Evolutionary conservation across 2,888 invertebrate species (phyloP), one percentile per base, ranked within the genome.

Genomic region (Limnephilus lunatus): DNA sequence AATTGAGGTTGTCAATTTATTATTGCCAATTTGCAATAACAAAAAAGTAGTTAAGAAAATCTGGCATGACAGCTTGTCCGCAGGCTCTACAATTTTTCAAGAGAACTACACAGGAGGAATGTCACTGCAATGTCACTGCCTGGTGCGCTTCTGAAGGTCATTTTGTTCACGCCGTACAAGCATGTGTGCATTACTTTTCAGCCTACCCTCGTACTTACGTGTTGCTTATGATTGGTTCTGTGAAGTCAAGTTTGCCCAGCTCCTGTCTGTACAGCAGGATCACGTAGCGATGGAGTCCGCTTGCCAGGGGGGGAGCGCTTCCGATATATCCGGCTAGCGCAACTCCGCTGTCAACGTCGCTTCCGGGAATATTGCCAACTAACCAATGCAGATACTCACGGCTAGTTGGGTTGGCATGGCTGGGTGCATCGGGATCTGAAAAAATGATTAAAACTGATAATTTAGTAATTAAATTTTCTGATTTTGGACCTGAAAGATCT

Each of bases 371-470:
- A 94, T 99, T 99, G 39, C 97, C 98, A 0, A 99, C 97, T 5
- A 99, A 95, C 99, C 99, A 99, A 95, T 99, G 99, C 94, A 98
- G 98, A 97, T 98, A 98, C 95, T 99, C 99, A 68, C 98, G 97
- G 95, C 96, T 97, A 93, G 96, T 98, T 0, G 98, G 98, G 15
- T 98, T 97, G 25, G 96, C 95, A 53, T 99, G 97, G 94, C 97
- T 98, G 0, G 99, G 99, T 15, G 99, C 99, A 96, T 99, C 99
- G 0, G 99, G 99, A 96, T 99, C 99, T 96, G 39, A 31, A 53
- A 53, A 30, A 39, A 4, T 39, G 0, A 68, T 68, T 9, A 68
- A 68, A 68, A 68, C 1, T 9, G 5, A 7, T 68, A 25, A 68
- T n/a, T n/a, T 25, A 68, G 25, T 11, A 25, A 25, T 68, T 68